Percentiles rank a stretch among this genome's conserved stretches.
Evolutionary conservation across 1,140 invertebrate species (phyloP).

Genomic region (Atopsyche davidsoni): DNA sequence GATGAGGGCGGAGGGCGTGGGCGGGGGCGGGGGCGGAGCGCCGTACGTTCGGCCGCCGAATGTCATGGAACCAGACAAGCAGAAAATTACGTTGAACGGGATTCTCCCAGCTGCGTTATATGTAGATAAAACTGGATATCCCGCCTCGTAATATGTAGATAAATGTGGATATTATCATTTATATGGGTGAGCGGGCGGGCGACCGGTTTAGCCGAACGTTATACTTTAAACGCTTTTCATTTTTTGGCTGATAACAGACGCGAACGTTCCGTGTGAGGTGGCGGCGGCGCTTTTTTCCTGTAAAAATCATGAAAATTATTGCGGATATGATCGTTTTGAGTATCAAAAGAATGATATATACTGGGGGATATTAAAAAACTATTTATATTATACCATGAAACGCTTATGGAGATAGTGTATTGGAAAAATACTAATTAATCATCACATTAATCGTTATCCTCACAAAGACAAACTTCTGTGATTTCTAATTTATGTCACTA

Average conservation of each 20-base stretch:
- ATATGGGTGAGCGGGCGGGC: constrained; percentile 25
- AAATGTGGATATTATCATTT: constrained; percentile 31
- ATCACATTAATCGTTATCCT: no score
- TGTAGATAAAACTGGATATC: constrained; percentile 28
- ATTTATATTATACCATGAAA: no score
- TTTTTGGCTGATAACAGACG: constrained; percentile 1
- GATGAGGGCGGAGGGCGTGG: neutral
- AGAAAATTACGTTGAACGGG: constrained; percentile 31
- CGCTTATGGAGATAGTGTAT: no score
- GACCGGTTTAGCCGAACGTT: neutral
- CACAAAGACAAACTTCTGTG: no score
- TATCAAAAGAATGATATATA: no score
- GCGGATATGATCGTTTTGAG: no score
- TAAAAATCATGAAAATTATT: no score
- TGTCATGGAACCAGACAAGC: constrained; percentile 31
- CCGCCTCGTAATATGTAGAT: constrained; percentile 23
- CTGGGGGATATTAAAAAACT: no score
- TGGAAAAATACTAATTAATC: no score
- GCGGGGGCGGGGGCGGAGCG: neutral
- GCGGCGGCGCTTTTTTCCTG: no score
- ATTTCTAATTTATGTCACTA: no score
- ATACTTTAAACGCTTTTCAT: constrained; percentile 4
- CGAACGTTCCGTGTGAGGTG: neutral
- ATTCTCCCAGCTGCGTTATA: constrained; percentile 24
- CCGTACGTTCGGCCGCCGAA: constrained; percentile 26